These are phyloP conservation scores for Papilio polyxenes DNA, from an alignment of 1,140 invertebrate genomes.

Conservation along the genomic window DNA sequence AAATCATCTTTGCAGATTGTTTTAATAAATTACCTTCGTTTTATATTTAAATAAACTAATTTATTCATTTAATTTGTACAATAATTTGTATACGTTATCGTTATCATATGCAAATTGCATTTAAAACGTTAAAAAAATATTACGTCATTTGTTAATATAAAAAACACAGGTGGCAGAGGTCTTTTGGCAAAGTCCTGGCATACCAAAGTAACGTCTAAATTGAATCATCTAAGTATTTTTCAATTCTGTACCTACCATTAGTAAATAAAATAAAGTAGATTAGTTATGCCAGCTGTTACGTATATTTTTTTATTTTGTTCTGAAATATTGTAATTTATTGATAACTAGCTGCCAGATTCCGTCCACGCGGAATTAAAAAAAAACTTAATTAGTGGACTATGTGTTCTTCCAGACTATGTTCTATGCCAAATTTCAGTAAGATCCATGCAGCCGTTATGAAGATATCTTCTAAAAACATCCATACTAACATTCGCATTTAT, in stretches of 20 bases:
- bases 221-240: background rate
- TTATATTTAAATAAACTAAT: slow-evolving; percentile 2
- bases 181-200: background rate
- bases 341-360: too few relatives aligned
- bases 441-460: too few relatives aligned
- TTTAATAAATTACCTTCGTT: background rate
- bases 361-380: too few relatives aligned
- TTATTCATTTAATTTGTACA: slow-evolving; percentile 6
- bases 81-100: slow-evolving; percentile 14
- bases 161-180: background rate
- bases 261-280: too few relatives aligned
- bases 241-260: background rate
- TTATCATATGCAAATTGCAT: slow-evolving; percentile 1
- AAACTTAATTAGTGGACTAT: too few relatives aligned
- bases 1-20: slow-evolving; percentile 7
- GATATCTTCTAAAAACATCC: too few relatives aligned
- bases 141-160: background rate
- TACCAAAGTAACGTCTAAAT: background rate
- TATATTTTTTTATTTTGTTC: too few relatives aligned
- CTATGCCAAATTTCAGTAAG: too few relatives aligned
- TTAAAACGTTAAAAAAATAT: background rate
- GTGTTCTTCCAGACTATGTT: too few relatives aligned
- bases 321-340: too few relatives aligned
- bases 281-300: too few relatives aligned
- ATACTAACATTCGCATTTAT: too few relatives aligned